Base-by-base conservation (phyloP, 2,113 vertebrate species). In the Alligator mississippiensis region DNA sequence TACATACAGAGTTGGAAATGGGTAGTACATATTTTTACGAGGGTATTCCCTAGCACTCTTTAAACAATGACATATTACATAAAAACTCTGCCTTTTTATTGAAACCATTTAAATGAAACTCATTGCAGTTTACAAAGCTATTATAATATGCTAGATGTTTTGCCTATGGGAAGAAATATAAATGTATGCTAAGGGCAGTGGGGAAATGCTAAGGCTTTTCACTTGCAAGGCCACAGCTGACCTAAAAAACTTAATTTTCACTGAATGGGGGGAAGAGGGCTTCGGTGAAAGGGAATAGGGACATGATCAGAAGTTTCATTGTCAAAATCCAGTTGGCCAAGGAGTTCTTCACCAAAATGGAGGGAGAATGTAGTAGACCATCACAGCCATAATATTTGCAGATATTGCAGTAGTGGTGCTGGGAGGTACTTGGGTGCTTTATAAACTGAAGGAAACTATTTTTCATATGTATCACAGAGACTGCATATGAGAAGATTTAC, bases 91-190 rank as follows among this genome's bases (percentile, higher is more conserved):
- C 11, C 34, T 77, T 87, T 83, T 66, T 68, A 83, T 87, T 88
- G 87, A 90, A 80, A 64, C 55, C 1, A 64, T 92, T 90, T 94
- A 80, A 54, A 91, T 90, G 87, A 85, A 21, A 7, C 25, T 63
- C 87, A 85, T 92, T 88, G 34, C 66, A 61, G 57, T 90, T 95
- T 95, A 91, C 74, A 82, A 74, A 90, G 62, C 70, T 91, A 77
- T 64, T 47, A 17, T 74, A 93, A 93, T 21, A 75, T 85, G 12
- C 60, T n/a, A 75, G 12, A 4, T 6, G 72, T 92, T 91, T 92
- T 88, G 25, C 18, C 12, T 78, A 25, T 87, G 68, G 87, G 80
- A 95, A 88, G 16, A 58, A 90, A 76, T 2, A 70, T n/a, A 14
- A 77, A 25, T 59, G 3, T 77, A 68, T 86, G 24, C 38, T 30